Percentiles rank a stretch among this genome's conserved stretches.
Evolutionary conservation across 1,140 invertebrate genomes (phyloP).

Genomic region (Chrysopa pallens): DNA sequence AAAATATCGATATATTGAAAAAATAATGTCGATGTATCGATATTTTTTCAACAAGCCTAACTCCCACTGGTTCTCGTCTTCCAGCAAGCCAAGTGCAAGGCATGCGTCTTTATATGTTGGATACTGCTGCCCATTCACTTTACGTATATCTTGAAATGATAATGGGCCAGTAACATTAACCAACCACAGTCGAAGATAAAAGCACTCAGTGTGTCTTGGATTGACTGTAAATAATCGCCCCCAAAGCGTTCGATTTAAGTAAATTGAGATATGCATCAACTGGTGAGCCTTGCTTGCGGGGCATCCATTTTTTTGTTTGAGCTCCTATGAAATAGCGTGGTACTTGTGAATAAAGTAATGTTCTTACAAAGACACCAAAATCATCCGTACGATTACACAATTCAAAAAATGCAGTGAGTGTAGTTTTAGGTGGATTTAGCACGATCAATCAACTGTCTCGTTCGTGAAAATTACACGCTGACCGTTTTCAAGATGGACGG

Average conservation of each 20-base stretch:
- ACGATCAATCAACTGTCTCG: conserved; percentile 6
- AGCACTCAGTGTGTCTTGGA: conserved; percentile 6
- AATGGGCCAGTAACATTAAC: conserved; percentile 1
- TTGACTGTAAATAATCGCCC: conserved; percentile 4
- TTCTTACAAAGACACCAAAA: conserved; percentile 15
- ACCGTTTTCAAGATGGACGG: conserved; percentile 11
- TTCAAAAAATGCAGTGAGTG: conserved; percentile 3
- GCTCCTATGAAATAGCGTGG: conserved; percentile 21
- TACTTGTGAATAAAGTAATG: conserved; percentile 20
- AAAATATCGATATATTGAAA: no score
- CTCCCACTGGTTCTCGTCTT: conserved; percentile 22
- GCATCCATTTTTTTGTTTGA: conserved; percentile 6
- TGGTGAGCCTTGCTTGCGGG: conserved; percentile 9
- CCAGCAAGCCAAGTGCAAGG: conserved; percentile 16
- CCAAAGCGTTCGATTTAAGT: conserved; percentile 4
- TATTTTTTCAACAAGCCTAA: no score
- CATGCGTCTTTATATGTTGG: conserved; percentile 14
- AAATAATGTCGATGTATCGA: no score
- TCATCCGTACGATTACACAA: conserved; percentile 2
- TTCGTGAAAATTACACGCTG: conserved; percentile 11
- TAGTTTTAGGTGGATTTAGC: conserved; percentile 8
- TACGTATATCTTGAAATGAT: conserved; percentile 9
- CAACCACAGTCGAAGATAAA: conserved; percentile 7
- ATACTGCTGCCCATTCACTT: conserved; percentile 8
- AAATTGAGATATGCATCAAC: conserved; percentile 12